These are phyloP conservation scores for Alauda arvensis DNA, from an alignment of 2,797 vertebrate species.

Conservation along the genomic window DNA sequence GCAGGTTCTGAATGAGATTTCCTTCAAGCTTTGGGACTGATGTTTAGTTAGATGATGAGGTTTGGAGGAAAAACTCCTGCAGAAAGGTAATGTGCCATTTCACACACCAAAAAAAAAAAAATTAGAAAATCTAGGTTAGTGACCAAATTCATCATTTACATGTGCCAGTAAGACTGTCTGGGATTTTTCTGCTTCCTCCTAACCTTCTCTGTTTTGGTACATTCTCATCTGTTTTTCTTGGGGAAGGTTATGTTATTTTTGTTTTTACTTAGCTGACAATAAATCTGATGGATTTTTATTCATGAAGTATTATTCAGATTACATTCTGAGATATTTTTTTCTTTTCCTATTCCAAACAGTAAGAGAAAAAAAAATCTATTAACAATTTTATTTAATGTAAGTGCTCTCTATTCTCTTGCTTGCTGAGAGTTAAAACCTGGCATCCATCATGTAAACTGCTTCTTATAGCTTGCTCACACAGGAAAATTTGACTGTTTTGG, in stretches of 20 bases:
- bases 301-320: neutral
- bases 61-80: neutral
- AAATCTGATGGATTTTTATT: neutral
- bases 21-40: neutral
- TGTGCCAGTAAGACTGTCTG: neutral
- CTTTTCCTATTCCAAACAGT: neutral
- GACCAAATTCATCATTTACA: neutral
- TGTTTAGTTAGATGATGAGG: neutral
- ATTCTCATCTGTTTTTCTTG: neutral
- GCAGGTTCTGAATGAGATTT: neutral
- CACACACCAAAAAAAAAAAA: neutral
- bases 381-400: neutral
- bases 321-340: neutral
- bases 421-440: neutral
- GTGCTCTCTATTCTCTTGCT: neutral
- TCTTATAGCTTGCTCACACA: neutral
- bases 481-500: neutral
- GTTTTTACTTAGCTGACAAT: neutral
- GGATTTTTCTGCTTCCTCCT: neutral
- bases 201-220: neutral
- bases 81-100: neutral
- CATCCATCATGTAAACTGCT: neutral
- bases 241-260: neutral
- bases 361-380: neutral
- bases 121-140: neutral